A percentile compares a stretch with the other conserved stretches of the same genome.
These are phyloP conservation scores for Muscicapa striata DNA, from an alignment of 2,797 vertebrate genomes.

Conservation along the genomic window DNA sequence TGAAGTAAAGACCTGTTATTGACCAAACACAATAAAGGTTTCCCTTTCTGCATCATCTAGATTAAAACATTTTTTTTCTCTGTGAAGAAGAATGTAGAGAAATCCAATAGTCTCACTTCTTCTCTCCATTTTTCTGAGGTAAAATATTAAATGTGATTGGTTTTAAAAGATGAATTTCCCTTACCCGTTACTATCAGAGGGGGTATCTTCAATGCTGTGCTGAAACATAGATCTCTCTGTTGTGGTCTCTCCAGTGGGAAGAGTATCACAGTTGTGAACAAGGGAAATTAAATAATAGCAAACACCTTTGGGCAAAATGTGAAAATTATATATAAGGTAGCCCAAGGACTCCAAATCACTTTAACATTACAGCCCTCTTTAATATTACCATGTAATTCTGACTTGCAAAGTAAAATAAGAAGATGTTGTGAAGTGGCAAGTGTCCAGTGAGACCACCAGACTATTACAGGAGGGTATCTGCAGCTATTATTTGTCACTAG, in stretches of 20 bases:
- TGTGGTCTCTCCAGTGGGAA: neutral
- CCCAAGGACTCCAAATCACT: neutral
- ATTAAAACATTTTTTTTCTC: neutral
- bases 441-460: neutral
- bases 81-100: neutral
- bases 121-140: neutral
- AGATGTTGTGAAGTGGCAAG: neutral
- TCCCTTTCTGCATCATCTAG: neutral
- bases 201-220: neutral
- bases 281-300: neutral
- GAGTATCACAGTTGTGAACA: neutral
- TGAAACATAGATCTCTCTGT: neutral
- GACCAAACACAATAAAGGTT: neutral
- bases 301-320: neutral
- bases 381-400: neutral
- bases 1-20: neutral
- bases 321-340: neutral
- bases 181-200: neutral
- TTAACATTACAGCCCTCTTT: neutral
- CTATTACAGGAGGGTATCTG: neutral
- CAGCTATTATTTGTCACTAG: slow-evolving; percentile 59
- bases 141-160: neutral
- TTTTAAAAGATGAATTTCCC: neutral
- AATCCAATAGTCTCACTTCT: neutral
- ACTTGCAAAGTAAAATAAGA: neutral